Conservation (phyloP, 2,888 invertebrate species). For the Eupithecia pulchellata region DNA sequence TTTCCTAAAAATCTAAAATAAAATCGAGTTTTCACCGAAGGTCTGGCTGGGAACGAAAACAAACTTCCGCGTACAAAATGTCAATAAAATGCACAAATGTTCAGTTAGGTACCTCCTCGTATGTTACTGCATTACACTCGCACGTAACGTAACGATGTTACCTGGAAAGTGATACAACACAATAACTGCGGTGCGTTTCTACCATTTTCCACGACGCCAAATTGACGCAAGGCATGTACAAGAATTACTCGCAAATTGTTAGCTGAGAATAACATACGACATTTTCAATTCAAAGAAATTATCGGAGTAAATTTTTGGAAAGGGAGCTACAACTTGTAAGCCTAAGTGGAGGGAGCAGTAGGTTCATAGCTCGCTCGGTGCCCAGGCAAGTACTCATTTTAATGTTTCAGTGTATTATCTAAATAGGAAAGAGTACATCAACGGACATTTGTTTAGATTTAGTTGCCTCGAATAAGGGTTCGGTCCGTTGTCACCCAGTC, state of each 20-base stretch:
- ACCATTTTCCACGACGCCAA: slow-evolving; percentile 46
- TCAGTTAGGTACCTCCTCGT: too few relatives aligned
- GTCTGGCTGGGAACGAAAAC: neutral
- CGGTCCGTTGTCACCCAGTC: too few relatives aligned
- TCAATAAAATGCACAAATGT: too few relatives aligned
- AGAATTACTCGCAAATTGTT: neutral
- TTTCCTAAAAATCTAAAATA: too few relatives aligned
- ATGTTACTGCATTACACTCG: slow-evolving; percentile 21
- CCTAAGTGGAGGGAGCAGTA: too few relatives aligned
- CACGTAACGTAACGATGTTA: slow-evolving; percentile 11
- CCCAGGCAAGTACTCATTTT: too few relatives aligned
- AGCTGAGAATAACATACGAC: neutral
- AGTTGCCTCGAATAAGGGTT: too few relatives aligned
- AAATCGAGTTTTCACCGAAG: neutral
- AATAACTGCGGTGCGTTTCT: slow-evolving; percentile 54
- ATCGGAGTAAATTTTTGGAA: neutral
- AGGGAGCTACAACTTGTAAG: too few relatives aligned
- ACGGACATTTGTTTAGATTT: too few relatives aligned
- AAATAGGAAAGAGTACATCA: too few relatives aligned
- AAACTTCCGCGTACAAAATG: neutral
- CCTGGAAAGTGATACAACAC: slow-evolving; percentile 54
- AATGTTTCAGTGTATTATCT: too few relatives aligned
- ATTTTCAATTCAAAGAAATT: neutral
- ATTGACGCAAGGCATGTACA: slow-evolving; percentile 23
- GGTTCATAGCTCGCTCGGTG: too few relatives aligned